Percentiles rank a stretch among this genome's conserved stretches.
These are phyloP conservation scores for Avahi laniger DNA, from an alignment of 2,797 vertebrate species.

Conservation along the genomic window DNA sequence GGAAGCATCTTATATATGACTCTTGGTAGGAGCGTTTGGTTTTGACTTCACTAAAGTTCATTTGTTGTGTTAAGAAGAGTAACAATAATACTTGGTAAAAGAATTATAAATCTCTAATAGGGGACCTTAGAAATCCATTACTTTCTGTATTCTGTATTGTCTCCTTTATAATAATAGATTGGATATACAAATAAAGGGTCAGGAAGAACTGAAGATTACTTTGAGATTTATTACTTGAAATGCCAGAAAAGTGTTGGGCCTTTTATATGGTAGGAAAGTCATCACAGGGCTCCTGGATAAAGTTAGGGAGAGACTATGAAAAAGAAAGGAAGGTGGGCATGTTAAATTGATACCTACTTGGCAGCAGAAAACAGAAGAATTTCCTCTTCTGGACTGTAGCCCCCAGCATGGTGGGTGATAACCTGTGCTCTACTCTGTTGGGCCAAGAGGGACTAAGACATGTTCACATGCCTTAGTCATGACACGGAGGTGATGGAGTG, in stretches of 20 bases:
- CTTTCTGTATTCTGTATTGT: background rate
- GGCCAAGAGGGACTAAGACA: background rate
- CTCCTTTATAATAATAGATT: constrained; percentile 9
- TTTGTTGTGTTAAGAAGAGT: background rate
- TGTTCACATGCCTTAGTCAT: background rate
- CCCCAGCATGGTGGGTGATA: background rate
- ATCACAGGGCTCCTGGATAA: background rate
- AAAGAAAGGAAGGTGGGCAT: background rate
- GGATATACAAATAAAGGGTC: background rate
- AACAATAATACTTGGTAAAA: constrained; percentile 7
- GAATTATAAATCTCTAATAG: background rate
- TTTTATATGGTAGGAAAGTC: background rate
- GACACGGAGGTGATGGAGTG: background rate
- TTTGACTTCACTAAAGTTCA: background rate
- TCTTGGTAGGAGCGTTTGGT: background rate
- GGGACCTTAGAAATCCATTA: background rate
- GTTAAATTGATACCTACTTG: background rate
- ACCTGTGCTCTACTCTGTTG: background rate
- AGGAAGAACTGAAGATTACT: background rate
- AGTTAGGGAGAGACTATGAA: constrained; percentile 17
- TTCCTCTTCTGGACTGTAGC: background rate
- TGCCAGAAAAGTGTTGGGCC: background rate
- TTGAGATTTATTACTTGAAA: constrained; percentile 42
- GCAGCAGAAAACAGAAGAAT: background rate
- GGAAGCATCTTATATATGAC: background rate